Evolutionary conservation across 2,888 invertebrate species (phyloP).

Genomic region (Carterocephalus palaemon): DNA sequence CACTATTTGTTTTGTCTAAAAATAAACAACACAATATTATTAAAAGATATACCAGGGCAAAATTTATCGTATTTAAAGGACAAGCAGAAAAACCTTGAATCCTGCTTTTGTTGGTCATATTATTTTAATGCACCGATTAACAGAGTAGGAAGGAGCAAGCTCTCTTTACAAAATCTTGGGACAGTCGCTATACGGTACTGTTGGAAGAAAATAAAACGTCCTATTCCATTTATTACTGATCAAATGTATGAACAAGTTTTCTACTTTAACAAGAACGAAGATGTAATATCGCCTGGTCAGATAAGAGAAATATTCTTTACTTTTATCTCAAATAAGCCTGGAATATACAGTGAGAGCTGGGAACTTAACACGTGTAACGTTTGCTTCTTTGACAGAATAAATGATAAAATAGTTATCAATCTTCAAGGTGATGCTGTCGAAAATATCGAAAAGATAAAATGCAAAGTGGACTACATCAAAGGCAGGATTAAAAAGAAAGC

Average conservation of each 20-base stretch:
- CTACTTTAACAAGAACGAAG: constrained; percentile 79
- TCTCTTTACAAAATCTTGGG: constrained; percentile 73
- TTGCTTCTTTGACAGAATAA: constrained; percentile 49
- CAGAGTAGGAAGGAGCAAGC: constrained; percentile 52
- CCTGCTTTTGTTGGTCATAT: constrained; percentile 59
- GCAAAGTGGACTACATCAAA: constrained; percentile 45
- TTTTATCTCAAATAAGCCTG: constrained; percentile 61
- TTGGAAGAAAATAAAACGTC: constrained; percentile 64
- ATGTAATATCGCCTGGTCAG: constrained; percentile 73
- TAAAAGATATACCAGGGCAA: constrained; percentile 48
- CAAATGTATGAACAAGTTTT: constrained; percentile 61
- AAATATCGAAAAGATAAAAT: constrained; percentile 40
- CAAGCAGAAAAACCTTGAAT: constrained; percentile 44
- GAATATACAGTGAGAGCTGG: constrained; percentile 69
- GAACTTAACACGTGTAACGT: constrained; percentile 65
- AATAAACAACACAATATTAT: constrained; percentile 59
- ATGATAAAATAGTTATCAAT: constrained; percentile 51
- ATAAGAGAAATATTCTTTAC: constrained; percentile 62
- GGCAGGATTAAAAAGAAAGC: constrained; percentile 44
- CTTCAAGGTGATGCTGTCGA: constrained; percentile 58
- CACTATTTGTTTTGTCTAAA: constrained; percentile 51
- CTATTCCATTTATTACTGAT: constrained; percentile 53
- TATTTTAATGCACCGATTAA: constrained; percentile 60
- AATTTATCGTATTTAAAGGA: constrained; percentile 37
- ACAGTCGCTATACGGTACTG: constrained; percentile 67